Percentiles rank a stretch among this genome's conserved stretches.
These are phyloP conservation scores for Mustelus asterias DNA, from an alignment of 2,113 vertebrate species.

Conservation along the genomic window DNA sequence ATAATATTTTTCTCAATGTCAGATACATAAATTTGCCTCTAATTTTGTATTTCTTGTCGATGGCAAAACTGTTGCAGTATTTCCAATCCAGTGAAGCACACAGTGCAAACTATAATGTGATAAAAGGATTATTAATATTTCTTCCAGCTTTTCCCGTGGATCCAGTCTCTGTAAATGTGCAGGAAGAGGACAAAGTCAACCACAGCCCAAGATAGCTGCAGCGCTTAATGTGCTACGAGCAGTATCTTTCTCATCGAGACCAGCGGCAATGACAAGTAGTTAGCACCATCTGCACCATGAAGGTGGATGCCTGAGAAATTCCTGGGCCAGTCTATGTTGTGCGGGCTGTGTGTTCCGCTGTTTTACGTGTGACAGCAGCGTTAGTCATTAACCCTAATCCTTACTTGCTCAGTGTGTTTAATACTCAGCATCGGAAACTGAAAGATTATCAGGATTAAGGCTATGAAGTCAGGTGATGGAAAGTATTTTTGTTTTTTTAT, in stretches of 20 bases:
- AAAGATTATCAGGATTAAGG: constrained; percentile 24
- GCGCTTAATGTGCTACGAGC: not conserved
- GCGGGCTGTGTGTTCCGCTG: not conserved
- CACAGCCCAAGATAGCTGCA: not conserved
- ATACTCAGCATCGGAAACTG: not conserved
- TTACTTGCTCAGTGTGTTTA: not conserved
- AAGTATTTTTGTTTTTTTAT: constrained; percentile 1
- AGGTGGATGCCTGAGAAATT: not conserved
- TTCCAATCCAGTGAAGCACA: not conserved
- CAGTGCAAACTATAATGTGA: not conserved
- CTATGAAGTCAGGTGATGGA: not conserved
- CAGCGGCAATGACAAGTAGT: not conserved
- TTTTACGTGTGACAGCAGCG: not conserved
- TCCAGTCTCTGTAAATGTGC: not conserved
- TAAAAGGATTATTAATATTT: not conserved
- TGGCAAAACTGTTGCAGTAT: not conserved
- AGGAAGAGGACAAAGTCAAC: not conserved
- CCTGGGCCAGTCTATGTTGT: not conserved
- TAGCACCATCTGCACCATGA: not conserved
- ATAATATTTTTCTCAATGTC: not conserved
- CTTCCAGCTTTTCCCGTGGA: not conserved
- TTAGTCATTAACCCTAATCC: not conserved
- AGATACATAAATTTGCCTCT: not conserved
- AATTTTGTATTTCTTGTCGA: not conserved
- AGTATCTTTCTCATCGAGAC: not conserved